Base-by-base conservation (phyloP, 2,797 vertebrate species). In the Lacerta agilis region DNA sequence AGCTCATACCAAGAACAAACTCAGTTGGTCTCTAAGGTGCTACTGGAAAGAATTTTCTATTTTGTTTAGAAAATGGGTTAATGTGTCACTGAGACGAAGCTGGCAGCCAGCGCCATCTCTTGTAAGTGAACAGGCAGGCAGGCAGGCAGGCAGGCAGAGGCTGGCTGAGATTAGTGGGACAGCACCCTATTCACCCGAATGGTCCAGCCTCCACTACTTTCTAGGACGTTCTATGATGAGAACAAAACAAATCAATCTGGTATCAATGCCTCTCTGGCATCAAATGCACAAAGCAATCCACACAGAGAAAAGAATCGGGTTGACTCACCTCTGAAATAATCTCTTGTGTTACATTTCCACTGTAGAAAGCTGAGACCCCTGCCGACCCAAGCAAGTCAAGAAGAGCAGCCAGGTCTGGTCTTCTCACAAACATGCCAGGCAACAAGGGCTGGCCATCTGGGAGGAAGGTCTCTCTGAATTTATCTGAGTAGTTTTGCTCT, bases 291-390 rank as follows among this genome's bases (percentile, higher is more conserved):
- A 0, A 66, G 23, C 2, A 0, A 36, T 20, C 6, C 29, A 61
- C 20, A 38, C 2, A 33, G 33, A 90, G 85, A 25, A 61, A 43
- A 25, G 17, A 58, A 5, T 64, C 71, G 72, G 4, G 1, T 0
- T 4, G 61, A 87, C 92, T 95, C 96, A 99, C 99, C 97, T 97
- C 97, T 0, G 97, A 96, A 45, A 97, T 95, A 87, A 99, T 99
- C 97, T 99, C 98, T 95, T 98, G 97, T 0, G 98, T 98, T 92
- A 99, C 85, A 94, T 99, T 99, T 78, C 98, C 97, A 0, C 87
- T 96, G 94, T 99, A 99, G 96, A 99, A 99, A 86, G 98, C 98
- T 0, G 98, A 95, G 6, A 96, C 95, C 9, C 99, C 99, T 4
- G 97, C 96, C 13, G 79, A 87, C 61, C 98, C 98, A 0, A 99